Conservation (phyloP, 2,888 invertebrate species). For the Ophonus ardosiacus region DNA sequence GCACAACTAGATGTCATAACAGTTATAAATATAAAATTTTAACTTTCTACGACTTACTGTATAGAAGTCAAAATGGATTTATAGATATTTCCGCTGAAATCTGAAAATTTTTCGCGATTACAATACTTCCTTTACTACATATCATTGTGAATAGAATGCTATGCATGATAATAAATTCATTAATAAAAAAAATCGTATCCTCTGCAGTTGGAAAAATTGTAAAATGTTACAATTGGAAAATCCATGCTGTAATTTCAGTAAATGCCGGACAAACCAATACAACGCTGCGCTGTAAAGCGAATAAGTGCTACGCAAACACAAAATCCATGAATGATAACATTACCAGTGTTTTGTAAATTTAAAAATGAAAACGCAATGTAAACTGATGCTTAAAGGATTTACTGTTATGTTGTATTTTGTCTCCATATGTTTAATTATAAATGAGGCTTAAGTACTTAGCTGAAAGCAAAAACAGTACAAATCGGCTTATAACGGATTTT, state of each 20-base stretch:
- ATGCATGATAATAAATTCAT: background rate
- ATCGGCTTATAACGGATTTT: slow-evolving; percentile 36
- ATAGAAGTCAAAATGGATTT: no score
- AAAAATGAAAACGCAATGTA: slow-evolving; percentile 38
- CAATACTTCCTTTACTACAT: no score
- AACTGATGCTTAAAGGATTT: slow-evolving; percentile 40
- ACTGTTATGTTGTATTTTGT: slow-evolving; percentile 40
- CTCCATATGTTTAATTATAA: slow-evolving; percentile 42
- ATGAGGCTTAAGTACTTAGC: slow-evolving; percentile 38
- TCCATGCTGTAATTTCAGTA: background rate
- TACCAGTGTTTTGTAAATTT: slow-evolving; percentile 21
- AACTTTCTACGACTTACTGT: no score
- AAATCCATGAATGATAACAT: slow-evolving; percentile 32
- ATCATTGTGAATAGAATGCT: no score
- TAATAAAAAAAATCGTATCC: background rate
- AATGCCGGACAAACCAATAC: background rate
- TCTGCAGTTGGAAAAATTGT: background rate
- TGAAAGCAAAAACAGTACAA: slow-evolving; percentile 38
- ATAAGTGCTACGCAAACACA: background rate
- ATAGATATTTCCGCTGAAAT: no score
- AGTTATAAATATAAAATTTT: no score
- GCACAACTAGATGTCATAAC: no score
- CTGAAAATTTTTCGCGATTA: no score
- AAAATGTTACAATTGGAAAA: background rate
- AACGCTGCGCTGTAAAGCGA: background rate